These are phyloP conservation scores for Trichogramma dendrolimi DNA, from an alignment of 2,888 invertebrate species.

Conservation along the genomic window DNA sequence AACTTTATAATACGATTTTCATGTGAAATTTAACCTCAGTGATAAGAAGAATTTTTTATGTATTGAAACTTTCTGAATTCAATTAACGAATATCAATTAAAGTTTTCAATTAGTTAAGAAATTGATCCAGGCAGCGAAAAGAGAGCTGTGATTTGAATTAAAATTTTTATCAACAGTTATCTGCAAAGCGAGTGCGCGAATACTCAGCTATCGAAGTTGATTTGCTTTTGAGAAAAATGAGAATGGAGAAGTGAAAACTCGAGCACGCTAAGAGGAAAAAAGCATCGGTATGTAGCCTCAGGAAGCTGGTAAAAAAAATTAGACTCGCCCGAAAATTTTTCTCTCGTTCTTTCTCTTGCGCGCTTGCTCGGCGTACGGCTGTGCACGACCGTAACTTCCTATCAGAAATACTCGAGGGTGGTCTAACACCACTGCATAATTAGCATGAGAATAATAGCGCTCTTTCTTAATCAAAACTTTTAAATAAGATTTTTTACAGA, in stretches of 20 bases:
- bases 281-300: not conserved
- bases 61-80: not conserved
- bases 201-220: too few relatives aligned
- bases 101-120: conserved; percentile 31
- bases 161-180: conserved; percentile 19
- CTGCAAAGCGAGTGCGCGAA: too few relatives aligned
- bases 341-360: not conserved
- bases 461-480: conserved; percentile 52
- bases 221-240: not conserved
- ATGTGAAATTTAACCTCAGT: too few relatives aligned
- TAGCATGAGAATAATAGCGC: conserved; percentile 51
- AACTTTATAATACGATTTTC: too few relatives aligned
- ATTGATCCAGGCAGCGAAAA: conserved; percentile 17
- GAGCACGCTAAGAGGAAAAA: conserved; percentile 3
- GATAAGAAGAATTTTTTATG: too few relatives aligned
- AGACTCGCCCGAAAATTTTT: conserved; percentile 11
- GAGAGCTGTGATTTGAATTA: conserved; percentile 23
- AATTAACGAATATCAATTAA: conserved; percentile 29
- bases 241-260: conserved; percentile 16
- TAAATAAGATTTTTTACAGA: conserved; percentile 47
- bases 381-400: conserved; percentile 27
- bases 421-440: conserved; percentile 38
- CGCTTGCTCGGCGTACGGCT: conserved; percentile 40
- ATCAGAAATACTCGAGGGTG: conserved; percentile 11
- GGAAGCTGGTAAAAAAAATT: conserved; percentile 14